These are phyloP conservation scores for Bugula neritina DNA, from an alignment of 2,888 invertebrate genomes.

Conservation along the genomic window DNA sequence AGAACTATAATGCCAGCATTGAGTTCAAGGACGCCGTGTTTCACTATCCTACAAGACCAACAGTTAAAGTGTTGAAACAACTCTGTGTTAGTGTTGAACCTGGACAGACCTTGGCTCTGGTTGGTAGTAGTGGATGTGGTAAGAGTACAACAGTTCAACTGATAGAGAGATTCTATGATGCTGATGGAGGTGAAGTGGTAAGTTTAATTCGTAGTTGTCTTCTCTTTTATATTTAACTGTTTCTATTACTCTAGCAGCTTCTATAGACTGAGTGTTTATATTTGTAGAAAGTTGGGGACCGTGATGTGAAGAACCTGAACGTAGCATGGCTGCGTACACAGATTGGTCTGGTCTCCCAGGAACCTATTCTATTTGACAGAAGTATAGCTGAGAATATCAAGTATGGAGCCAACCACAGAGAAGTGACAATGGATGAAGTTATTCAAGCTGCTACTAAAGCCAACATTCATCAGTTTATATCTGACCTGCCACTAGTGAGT, in stretches of 20 bases:
- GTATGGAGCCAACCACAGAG: constrained; percentile 76
- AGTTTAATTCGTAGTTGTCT: neutral
- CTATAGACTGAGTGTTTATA: too few relatives aligned
- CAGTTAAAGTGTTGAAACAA: constrained; percentile 45
- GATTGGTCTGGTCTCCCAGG: constrained; percentile 86
- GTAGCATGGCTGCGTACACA: constrained; percentile 66
- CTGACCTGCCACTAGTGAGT: constrained; percentile 62
- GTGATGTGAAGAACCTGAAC: constrained; percentile 64
- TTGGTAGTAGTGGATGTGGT: constrained; percentile 51
- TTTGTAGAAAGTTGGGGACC: constrained; percentile 42
- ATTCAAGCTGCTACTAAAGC: constrained; percentile 66
- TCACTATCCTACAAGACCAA: constrained; percentile 46
- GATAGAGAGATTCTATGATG: constrained; percentile 51
- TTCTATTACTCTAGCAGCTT: too few relatives aligned
- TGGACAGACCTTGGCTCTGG: constrained; percentile 51
- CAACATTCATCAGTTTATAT: constrained; percentile 79
- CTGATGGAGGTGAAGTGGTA: constrained; percentile 42
- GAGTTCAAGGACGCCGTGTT: constrained; percentile 36
- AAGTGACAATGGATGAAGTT: constrained; percentile 66
- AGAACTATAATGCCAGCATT: constrained; percentile 35
- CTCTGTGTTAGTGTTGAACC: constrained; percentile 49
- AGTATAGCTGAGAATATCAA: constrained; percentile 85
- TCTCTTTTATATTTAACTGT: neutral
- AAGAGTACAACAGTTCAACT: constrained; percentile 50
- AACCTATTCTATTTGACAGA: constrained; percentile 81